phyloP scores from a whole-genome alignment of 2,113 vertebrate genomes.

The Boleophthalmus pectinirostris region DNA sequence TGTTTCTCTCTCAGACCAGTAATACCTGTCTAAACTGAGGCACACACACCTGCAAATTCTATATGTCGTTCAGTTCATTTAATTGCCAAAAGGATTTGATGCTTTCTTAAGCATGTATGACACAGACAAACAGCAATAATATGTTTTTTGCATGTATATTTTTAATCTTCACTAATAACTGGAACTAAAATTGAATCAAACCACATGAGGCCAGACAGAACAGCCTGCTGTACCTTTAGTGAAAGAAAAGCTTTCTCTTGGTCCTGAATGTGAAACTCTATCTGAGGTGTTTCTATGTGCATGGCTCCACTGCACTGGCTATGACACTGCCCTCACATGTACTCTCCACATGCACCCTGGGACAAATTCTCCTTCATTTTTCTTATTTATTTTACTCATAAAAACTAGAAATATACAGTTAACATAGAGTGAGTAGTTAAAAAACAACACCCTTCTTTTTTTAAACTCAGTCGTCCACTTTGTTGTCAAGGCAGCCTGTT shows the following conservation, averaged over 20 bases:
- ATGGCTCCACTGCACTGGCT: slow-evolving; percentile 34
- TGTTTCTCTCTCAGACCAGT: slow-evolving; percentile 62
- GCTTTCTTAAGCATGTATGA: background rate
- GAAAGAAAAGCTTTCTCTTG: slow-evolving; percentile 36
- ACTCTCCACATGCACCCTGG: slow-evolving; percentile 18
- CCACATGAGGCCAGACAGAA: background rate
- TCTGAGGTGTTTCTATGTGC: slow-evolving; percentile 46
- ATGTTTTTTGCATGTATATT: background rate
- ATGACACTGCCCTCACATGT: slow-evolving; percentile 49
- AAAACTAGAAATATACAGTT: background rate
- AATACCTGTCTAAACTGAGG: slow-evolving; percentile 64
- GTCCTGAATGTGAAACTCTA: slow-evolving; percentile 55
- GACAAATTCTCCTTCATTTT: slow-evolving; percentile 12
- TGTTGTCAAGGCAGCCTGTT: background rate
- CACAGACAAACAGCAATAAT: background rate
- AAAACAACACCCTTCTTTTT: background rate
- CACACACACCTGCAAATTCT: slow-evolving; percentile 5
- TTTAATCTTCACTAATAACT: background rate
- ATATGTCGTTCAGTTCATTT: background rate
- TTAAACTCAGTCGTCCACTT: background rate
- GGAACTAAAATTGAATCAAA: background rate
- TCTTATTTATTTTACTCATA: background rate
- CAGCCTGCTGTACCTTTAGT: slow-evolving; percentile 28
- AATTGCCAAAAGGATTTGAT: background rate
- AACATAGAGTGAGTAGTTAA: background rate